Percentiles rank a stretch among this genome's conserved stretches.
phyloP scores from a whole-genome alignment of 2,797 vertebrate genomes.

The Thamnophis elegans region DNA sequence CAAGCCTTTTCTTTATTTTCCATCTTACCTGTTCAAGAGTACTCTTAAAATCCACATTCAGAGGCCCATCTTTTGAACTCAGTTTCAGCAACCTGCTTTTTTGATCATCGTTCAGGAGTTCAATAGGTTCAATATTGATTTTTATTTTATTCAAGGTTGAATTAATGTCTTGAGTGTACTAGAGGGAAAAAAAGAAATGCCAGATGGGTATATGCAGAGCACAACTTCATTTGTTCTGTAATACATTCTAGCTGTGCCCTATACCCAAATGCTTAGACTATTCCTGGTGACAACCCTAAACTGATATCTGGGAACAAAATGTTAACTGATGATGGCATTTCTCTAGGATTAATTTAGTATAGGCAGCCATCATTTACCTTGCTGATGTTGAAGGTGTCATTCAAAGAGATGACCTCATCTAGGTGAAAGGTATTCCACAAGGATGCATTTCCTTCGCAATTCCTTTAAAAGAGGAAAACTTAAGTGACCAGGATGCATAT shows the following conservation, averaged over 20 bases:
- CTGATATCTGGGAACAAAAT: neutral
- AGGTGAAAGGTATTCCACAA: slow-evolving; percentile 79
- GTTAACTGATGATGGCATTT: neutral
- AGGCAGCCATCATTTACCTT: slow-evolving; percentile 63
- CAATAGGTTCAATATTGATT: slow-evolving; percentile 69
- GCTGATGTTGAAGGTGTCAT: slow-evolving; percentile 75
- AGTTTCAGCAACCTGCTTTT: slow-evolving; percentile 54
- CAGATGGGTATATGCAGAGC: neutral
- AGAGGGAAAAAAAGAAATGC: neutral
- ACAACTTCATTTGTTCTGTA: neutral
- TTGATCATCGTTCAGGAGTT: slow-evolving; percentile 68
- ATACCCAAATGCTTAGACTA: neutral
- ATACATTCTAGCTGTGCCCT: neutral
- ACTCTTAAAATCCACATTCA: slow-evolving; percentile 58
- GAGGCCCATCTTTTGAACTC: slow-evolving; percentile 23
- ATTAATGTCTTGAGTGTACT: slow-evolving; percentile 78
- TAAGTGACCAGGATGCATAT: neutral
- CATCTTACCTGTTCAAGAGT: slow-evolving; percentile 71
- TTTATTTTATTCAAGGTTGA: slow-evolving; percentile 63
- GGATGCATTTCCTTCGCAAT: slow-evolving; percentile 74
- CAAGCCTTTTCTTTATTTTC: neutral
- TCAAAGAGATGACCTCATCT: slow-evolving; percentile 67
- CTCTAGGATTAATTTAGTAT: neutral
- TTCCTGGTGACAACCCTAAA: neutral
- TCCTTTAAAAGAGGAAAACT: slow-evolving; percentile 63